Conservation (phyloP, 1,140 invertebrate genomes). For the Lasioglossum baleicum region DNA sequence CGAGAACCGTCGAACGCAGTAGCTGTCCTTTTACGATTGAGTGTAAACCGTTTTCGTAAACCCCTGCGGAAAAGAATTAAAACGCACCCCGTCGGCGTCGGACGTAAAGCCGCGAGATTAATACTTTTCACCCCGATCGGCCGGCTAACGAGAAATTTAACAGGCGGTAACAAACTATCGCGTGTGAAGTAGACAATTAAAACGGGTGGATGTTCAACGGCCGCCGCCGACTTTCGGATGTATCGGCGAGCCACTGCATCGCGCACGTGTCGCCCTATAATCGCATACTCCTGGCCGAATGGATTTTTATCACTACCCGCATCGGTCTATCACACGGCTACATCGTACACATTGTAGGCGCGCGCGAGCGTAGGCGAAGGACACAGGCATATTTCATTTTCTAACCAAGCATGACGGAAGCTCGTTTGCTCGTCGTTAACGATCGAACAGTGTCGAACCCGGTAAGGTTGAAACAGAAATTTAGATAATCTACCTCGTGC, state of each 20-base stretch:
- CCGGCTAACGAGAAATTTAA: conserved; percentile 32
- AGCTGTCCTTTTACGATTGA: conserved; percentile 42
- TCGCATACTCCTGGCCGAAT: conserved; percentile 44
- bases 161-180: conserved; percentile 45
- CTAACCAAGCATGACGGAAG: conserved; percentile 24
- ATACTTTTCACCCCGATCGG: conserved; percentile 37
- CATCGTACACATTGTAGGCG: neutral
- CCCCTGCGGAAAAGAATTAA: conserved; percentile 16
- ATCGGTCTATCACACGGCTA: conserved; percentile 32
- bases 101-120: conserved; percentile 21
- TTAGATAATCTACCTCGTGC: conserved; percentile 27
- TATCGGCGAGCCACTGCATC: conserved; percentile 15
- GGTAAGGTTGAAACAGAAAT: conserved; percentile 10
- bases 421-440: conserved; percentile 42
- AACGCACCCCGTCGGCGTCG: neutral
- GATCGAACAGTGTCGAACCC: neutral
- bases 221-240: conserved; percentile 12
- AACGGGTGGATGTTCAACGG: conserved; percentile 35
- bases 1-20: neutral
- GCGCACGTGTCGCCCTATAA: conserved; percentile 46
- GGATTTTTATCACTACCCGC: conserved; percentile 61
- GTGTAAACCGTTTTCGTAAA: conserved; percentile 40
- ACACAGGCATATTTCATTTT: conserved; percentile 15
- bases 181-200: conserved; percentile 22
- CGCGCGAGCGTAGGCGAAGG: neutral